Base-by-base conservation (phyloP, 1,140 invertebrate species). In the Scaptodrosophila lebanonensis region DNA sequence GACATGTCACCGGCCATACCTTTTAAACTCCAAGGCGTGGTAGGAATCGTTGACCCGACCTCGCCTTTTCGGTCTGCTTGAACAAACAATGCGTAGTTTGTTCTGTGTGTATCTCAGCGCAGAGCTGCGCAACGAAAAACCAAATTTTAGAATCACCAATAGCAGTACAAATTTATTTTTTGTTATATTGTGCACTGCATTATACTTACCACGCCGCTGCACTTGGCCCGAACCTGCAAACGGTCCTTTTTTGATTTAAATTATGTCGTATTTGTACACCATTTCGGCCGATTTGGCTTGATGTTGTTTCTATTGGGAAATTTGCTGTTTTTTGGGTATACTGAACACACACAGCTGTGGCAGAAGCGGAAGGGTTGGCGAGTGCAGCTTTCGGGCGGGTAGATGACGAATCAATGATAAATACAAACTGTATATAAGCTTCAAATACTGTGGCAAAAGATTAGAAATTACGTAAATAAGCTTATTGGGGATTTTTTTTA, bases 1-100 rank as follows among this genome's bases (percentile, higher is more conserved):
- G 83, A 82, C 79, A 86, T 82, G 52, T 86, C 84, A 51, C 84
- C 76, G 58, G 70, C 73, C 76, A 85, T 83, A 27, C 36, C 44
- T 66, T 22, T 49, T 6, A 25, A 42, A 51, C 43, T 48, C 22
- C 47, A 63, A 63, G 60, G 60, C 45, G 60, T 58, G 53, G 60
- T 49, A 16, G 43, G 16, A 27, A 22, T 25, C 52, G 25, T 39
- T 22, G 39, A 9, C 45, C 27, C 32, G 36, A 38, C 18, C 38
- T 38, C 27, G 50, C 16, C 50, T 16, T 54, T 22, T 50, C 27
- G 30, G n/a, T 13, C 30, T 38, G n/a, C 20, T 16, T 18, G 36
- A 38, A 44, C 42, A 56, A 32, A 44, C 30, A 43, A 39, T 44
- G 54, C 48, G 54, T 58, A 51, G 54, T 43, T 43, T 43, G 45